A percentile compares a stretch with the other conserved stretches of the same genome.
Evolutionary conservation across 2,113 vertebrate genomes (phyloP).

Genomic region (Prolemur simus): DNA sequence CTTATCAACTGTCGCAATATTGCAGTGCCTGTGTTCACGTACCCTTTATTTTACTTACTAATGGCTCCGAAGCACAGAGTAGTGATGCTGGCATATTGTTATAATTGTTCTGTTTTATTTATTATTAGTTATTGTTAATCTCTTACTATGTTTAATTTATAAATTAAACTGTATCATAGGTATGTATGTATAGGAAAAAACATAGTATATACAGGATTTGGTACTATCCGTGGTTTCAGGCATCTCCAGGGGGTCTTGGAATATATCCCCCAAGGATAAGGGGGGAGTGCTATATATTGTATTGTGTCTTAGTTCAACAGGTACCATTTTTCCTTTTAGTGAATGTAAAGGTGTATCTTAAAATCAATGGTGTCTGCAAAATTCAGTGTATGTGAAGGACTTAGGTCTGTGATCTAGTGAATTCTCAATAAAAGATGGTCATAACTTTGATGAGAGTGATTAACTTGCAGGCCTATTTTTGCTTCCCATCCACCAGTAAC

Average conservation of each 20-base stretch:
- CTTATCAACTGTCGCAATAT: background rate
- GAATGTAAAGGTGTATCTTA: background rate
- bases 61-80: background rate
- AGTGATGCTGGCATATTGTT: background rate
- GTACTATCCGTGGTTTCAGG: background rate
- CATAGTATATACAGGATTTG: background rate
- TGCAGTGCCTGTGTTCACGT: background rate
- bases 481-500: background rate
- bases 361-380: background rate
- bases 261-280: background rate
- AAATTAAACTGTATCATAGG: background rate
- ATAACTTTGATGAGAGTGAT: background rate
- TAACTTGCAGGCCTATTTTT: background rate
- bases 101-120: background rate
- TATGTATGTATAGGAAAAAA: background rate
- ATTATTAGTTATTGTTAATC: background rate
- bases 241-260: background rate
- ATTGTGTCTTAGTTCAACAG: background rate
- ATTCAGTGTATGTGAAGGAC: background rate
- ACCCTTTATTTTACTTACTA: background rate
- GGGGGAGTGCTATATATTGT: background rate
- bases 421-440: background rate
- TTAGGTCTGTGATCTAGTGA: background rate
- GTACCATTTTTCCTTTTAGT: background rate
- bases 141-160: background rate